Percentiles rank a stretch among this genome's conserved stretches.
Conservation (phyloP, 2,113 vertebrate species). For the Muntiacus reevesi region DNA sequence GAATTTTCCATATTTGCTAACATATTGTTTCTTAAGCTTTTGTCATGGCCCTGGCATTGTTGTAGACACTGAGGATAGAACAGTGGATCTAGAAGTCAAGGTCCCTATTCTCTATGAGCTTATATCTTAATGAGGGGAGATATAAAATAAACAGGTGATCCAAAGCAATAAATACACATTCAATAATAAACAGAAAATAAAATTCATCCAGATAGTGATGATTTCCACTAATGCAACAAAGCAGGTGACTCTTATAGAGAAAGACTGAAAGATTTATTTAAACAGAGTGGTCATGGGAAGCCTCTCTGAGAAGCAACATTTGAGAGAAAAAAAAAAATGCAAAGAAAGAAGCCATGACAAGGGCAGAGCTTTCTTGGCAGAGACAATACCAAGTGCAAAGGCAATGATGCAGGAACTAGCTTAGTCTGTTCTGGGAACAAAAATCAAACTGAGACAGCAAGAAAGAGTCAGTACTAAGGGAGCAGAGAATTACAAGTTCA, state of each 20-base stretch:
- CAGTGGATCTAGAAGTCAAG: neutral
- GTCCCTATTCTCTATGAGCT: neutral
- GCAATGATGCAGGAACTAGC: neutral
- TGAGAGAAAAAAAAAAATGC: neutral
- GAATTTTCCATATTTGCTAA: neutral
- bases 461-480: neutral
- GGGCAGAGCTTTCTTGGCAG: neutral
- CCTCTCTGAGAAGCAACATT: neutral
- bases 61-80: neutral
- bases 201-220: neutral
- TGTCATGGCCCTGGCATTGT: neutral
- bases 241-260: neutral
- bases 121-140: neutral
- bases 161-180: neutral
- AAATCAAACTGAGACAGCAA: neutral
- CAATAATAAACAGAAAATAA: neutral
- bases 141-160: neutral
- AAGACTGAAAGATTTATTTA: neutral
- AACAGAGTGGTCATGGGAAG: neutral
- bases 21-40: neutral
- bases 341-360: neutral
- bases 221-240: neutral
- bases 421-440: neutral
- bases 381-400: neutral
- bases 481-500: neutral